Base-by-base conservation (phyloP, 2,888 invertebrate genomes). In the Drosophila siamana region DNA sequence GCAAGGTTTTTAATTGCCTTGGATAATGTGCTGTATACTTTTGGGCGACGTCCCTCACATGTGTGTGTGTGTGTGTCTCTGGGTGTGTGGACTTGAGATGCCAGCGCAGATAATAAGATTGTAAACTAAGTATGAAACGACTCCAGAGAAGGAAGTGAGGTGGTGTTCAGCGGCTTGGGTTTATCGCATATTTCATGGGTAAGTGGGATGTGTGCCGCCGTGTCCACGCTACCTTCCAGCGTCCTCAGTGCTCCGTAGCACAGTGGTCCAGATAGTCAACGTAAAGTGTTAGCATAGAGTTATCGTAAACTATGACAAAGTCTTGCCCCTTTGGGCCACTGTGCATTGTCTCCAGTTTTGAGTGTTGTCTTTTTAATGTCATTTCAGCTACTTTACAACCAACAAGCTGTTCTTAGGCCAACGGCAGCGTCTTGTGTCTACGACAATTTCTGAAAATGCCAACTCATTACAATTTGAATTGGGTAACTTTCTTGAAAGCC, bases 1-100 rank as follows among this genome's bases (percentile, higher is more conserved):
- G 68, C 60, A 78, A 82, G 86, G 69, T 87, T 84, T 85, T 85
- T 85, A 85, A 85, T 85, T 85, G 87, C 84, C 84, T 73, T 65
- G 60, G 61, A 67, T 78, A 63, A 80, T 48, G 66, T 62, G 56
- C 67, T 59, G 50, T 40, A 74, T 59, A 59, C 40, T 33, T 50
- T 57, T 54, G 59, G 62, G 52, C 22, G 24, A 43, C 8, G 19
- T 43, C 30, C 41, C 51, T 2, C 9, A 15, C 50, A 46, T 43
- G 38, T 54, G 52, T 51, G 41, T 52, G 56, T 46, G 33, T 36
- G 19, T 11, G 16, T 7, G 30, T 33, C 52, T 30, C 33, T 40
- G 64, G 38, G 57, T 50, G 57, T 43, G 52, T 13, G 73, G 63
- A 62, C 67, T 69, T 70, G 65, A 81, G 83, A 86, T 86, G 81